A percentile compares a stretch with the other conserved stretches of the same genome.
Conservation (phyloP, 2,113 vertebrate species). For the Hucho hucho region DNA sequence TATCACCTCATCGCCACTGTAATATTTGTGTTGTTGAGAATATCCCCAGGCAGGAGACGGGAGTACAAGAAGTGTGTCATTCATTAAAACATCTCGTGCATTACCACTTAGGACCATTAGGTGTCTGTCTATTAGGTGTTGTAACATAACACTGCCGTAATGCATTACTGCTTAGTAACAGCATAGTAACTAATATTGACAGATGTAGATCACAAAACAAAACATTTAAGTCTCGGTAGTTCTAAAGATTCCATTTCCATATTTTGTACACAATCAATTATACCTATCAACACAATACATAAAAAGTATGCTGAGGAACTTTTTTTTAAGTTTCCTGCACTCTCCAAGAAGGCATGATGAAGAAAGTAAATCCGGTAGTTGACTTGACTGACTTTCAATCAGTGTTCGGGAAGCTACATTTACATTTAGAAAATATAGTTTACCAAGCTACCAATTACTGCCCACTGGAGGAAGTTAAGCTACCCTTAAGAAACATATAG, state of each 20-base stretch:
- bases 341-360: constrained; percentile 32
- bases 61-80: too few relatives aligned
- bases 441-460: too few relatives aligned
- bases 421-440: too few relatives aligned
- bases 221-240: too few relatives aligned
- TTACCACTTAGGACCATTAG: too few relatives aligned
- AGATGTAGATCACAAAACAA: too few relatives aligned
- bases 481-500: constrained; percentile 66
- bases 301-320: constrained; percentile 11
- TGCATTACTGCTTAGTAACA: too few relatives aligned
- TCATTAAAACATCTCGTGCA: too few relatives aligned
- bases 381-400: neutral
- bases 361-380: neutral
- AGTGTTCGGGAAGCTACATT: neutral
- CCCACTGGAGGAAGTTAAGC: constrained; percentile 58
- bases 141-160: neutral
- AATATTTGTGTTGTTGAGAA: too few relatives aligned
- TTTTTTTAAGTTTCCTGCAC: constrained; percentile 6
- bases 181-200: too few relatives aligned
- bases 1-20: neutral
- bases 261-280: constrained; percentile 1
- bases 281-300: neutral
- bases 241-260: neutral
- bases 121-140: constrained; percentile 14
- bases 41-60: too few relatives aligned